These are phyloP conservation scores for Amblyopsis rosae DNA, from an alignment of 2,113 vertebrate genomes.

Conservation along the genomic window DNA sequence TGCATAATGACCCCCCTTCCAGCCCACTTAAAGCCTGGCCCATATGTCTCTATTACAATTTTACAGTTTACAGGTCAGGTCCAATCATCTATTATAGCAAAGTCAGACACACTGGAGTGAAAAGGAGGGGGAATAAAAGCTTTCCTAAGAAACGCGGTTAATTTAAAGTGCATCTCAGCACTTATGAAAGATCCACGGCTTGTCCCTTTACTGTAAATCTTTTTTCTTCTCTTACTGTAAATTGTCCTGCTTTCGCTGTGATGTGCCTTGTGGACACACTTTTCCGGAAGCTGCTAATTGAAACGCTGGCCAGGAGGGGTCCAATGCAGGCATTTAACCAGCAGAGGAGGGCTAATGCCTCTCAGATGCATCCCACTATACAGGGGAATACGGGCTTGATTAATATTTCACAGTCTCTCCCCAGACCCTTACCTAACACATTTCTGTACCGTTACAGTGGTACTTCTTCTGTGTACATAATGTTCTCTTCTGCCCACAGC, in stretches of 20 bases:
- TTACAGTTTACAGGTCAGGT: slow-evolving; percentile 60
- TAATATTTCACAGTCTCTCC: slow-evolving; percentile 54
- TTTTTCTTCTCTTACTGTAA: too few species aligned
- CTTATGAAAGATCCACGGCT: slow-evolving; percentile 55
- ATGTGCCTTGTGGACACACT: slow-evolving; percentile 24
- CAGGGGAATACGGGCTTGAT: slow-evolving; percentile 31
- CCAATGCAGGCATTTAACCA: slow-evolving; percentile 36
- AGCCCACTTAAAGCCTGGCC: slow-evolving; percentile 23
- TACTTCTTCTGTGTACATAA: slow-evolving; percentile 8
- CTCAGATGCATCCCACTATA: slow-evolving; percentile 48
- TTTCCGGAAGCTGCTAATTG: slow-evolving; percentile 50
- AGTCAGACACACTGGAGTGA: slow-evolving; percentile 28
- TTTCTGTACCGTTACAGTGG: slow-evolving; percentile 31
- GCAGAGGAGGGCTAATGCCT: slow-evolving; percentile 47
- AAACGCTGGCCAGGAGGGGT: slow-evolving; percentile 33
- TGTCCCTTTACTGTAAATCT: slow-evolving; percentile 50
- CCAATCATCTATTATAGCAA: slow-evolving; percentile 36
- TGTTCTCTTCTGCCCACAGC: slow-evolving; percentile 35
- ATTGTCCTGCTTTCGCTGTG: slow-evolving; percentile 47
- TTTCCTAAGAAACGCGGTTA: slow-evolving; percentile 43
- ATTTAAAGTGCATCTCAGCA: slow-evolving; percentile 53
- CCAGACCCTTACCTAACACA: slow-evolving; percentile 42
- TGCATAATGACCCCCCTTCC: slow-evolving; percentile 25
- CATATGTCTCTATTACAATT: slow-evolving; percentile 28
- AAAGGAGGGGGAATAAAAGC: slow-evolving; percentile 7